Conservation (phyloP, 2,797 vertebrate species). For the Neomorphus geoffroyi region DNA sequence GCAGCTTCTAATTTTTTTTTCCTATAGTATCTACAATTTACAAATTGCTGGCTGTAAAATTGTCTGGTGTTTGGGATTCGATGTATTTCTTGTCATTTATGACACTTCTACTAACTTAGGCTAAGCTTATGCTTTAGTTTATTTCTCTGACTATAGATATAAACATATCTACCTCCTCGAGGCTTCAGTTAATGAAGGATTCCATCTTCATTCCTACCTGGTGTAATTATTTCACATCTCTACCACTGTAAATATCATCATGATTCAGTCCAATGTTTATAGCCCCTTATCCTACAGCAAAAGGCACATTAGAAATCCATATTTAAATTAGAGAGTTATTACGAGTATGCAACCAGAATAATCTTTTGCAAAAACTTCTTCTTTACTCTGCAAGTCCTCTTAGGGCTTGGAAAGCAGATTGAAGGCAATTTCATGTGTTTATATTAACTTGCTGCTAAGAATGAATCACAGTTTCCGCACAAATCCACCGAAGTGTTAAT, state of each 20-base stretch:
- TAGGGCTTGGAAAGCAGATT: not conserved
- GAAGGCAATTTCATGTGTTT: conserved; percentile 42
- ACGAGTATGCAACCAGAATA: not conserved
- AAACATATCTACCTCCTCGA: not conserved
- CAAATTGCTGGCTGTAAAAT: not conserved
- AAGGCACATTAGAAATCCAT: not conserved
- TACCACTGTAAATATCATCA: not conserved
- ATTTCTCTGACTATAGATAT: not conserved
- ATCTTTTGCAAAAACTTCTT: not conserved
- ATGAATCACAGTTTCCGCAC: conserved; percentile 40
- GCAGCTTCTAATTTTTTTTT: not conserved
- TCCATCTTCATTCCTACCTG: not conserved
- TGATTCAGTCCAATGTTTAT: not conserved
- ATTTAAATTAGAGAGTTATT: not conserved
- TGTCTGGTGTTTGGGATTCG: not conserved
- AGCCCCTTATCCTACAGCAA: not conserved
- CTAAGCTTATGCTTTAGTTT: not conserved
- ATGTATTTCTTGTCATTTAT: not conserved
- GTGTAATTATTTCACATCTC: not conserved
- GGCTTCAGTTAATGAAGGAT: not conserved
- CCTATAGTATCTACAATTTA: not conserved
- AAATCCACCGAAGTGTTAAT: conserved; percentile 50
- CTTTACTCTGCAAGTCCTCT: not conserved
- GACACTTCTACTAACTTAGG: not conserved
- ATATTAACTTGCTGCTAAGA: conserved; percentile 34